Evolutionary conservation across 2,888 invertebrate species (phyloP).

Genomic region (Loripinus fragilis): DNA sequence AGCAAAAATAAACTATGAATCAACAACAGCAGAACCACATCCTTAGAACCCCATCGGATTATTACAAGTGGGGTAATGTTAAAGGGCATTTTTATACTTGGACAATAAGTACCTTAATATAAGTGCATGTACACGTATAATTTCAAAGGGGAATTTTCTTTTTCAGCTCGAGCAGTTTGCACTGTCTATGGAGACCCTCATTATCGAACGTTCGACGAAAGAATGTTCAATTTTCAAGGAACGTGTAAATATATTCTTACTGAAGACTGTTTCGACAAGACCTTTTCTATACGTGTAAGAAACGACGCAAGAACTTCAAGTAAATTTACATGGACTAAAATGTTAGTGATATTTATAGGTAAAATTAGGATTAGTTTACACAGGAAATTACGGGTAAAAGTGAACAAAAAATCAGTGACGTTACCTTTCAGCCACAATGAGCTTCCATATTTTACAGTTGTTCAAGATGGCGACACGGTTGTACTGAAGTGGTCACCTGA

Average conservation of each 20-base stretch:
- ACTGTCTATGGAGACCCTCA: constrained; percentile 98
- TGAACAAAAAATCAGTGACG: constrained; percentile 90
- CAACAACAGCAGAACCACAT: too few species aligned
- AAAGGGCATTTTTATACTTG: too few species aligned
- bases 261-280: constrained; percentile 89
- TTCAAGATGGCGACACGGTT: constrained; percentile 85
- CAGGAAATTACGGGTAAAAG: constrained; percentile 92
- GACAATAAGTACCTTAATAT: too few species aligned
- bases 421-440: constrained; percentile 87
- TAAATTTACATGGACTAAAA: constrained; percentile 95
- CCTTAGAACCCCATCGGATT: too few species aligned
- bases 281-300: constrained; percentile 94
- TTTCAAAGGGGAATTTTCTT: constrained; percentile 9
- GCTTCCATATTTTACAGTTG: constrained; percentile 82
- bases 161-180: constrained; percentile 92
- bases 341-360: constrained; percentile 88
- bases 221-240: constrained; percentile 94
- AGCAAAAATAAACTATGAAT: too few species aligned
- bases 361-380: constrained; percentile 86
- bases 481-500: constrained; percentile 85
- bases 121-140: too few species aligned
- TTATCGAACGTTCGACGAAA: constrained; percentile 97
- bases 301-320: constrained; percentile 92
- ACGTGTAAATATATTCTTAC: constrained; percentile 93
- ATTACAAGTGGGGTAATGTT: too few species aligned